Evolutionary conservation across 2,797 vertebrate species (phyloP).

Genomic region (Pteropus rufus): DNA sequence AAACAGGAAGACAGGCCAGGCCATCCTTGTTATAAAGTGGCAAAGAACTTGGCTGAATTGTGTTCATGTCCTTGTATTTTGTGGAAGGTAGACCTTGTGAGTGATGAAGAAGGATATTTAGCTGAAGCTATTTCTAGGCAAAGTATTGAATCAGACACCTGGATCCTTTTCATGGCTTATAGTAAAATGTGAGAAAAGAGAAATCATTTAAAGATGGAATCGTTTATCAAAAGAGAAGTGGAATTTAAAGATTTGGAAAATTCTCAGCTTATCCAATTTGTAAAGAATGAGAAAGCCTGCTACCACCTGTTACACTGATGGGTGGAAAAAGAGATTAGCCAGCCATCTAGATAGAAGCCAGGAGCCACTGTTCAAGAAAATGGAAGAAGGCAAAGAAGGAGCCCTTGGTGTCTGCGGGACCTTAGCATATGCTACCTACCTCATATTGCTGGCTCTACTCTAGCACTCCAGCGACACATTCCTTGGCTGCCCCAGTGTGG

Average conservation of each 20-base stretch:
- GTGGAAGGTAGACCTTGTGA: background rate
- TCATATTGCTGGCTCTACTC: background rate
- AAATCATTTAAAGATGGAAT: background rate
- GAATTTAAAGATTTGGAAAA: background rate
- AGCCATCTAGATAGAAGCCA: background rate
- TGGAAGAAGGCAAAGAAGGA: background rate
- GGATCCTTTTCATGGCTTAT: background rate
- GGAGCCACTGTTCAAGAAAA: background rate
- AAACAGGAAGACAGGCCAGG: background rate
- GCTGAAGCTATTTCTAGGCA: background rate
- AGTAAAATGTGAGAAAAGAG: background rate
- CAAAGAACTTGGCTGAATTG: background rate
- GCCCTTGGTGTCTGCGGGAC: fast-evolving
- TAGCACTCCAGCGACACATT: background rate
- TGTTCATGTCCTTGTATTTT: background rate
- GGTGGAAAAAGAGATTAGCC: background rate
- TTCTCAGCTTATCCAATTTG: background rate
- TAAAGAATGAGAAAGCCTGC: background rate
- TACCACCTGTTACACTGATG: background rate
- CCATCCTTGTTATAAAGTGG: background rate
- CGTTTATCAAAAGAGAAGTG: background rate
- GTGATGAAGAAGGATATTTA: background rate
- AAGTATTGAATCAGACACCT: background rate
- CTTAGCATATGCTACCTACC: background rate
- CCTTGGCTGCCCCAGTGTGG: background rate